A percentile compares a stretch with the other conserved stretches of the same genome.
Evolutionary conservation across 92 coral and sea anemone species (phyloP).

Genomic region (Phenganax marumi): DNA sequence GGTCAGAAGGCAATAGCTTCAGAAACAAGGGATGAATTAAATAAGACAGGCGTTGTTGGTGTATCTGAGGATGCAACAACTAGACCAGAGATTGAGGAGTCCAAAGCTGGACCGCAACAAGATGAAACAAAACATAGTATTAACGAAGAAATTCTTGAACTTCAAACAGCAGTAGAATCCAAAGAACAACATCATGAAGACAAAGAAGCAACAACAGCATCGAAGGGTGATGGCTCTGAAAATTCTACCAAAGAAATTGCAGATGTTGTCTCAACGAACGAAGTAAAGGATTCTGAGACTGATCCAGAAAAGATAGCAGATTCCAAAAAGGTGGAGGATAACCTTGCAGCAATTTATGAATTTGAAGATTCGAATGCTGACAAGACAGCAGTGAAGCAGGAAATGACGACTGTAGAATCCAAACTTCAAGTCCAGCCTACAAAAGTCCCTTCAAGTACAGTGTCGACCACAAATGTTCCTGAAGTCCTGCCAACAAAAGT

Average conservation of each 20-base stretch:
- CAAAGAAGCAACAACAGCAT: not conserved
- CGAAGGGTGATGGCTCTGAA: constrained; percentile 1
- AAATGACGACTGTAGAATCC: not conserved
- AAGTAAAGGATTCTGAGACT: not conserved
- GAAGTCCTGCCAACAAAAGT: no score
- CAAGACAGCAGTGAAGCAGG: not conserved
- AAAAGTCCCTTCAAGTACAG: not conserved
- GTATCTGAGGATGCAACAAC: not conserved
- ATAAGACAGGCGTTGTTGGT: not conserved
- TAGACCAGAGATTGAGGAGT: not conserved
- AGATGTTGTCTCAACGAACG: not conserved
- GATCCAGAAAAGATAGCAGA: not conserved
- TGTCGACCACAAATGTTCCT: no score
- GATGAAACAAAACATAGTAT: no score
- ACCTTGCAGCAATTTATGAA: not conserved
- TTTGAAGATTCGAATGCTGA: not conserved
- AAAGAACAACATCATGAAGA: not conserved
- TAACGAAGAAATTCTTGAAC: not conserved
- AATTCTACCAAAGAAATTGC: not conserved
- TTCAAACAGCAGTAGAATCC: not conserved
- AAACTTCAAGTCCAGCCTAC: not conserved
- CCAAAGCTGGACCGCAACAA: not conserved
- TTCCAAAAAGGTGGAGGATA: no score
- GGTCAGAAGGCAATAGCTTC: not conserved
- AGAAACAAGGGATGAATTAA: not conserved